Evolutionary conservation across 2,888 invertebrate genomes (phyloP).

Genomic region (Gonocerus acuteangulatus): DNA sequence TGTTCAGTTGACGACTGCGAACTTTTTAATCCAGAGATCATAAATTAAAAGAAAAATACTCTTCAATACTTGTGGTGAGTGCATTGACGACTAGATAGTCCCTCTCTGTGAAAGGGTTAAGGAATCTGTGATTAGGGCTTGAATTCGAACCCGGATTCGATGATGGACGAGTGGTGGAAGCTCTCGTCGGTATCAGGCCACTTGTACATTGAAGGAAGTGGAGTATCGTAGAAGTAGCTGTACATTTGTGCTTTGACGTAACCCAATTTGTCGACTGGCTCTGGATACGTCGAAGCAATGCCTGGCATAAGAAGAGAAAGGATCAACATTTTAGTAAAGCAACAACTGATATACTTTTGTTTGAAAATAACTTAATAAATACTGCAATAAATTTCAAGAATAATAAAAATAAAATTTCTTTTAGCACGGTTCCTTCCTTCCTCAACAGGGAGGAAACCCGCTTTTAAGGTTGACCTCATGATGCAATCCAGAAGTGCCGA

Average conservation of each 20-base stretch:
- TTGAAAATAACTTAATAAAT: not conserved
- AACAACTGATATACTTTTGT: not conserved
- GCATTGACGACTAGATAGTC: conserved; percentile 11
- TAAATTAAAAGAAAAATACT: conserved; percentile 9
- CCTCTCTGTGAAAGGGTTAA: not conserved
- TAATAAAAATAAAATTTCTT: no score
- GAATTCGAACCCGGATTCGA: conserved; percentile 32
- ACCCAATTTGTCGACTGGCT: conserved; percentile 65
- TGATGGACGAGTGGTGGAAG: conserved; percentile 26
- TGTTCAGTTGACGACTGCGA: conserved; percentile 6
- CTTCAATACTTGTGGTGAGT: conserved; percentile 9
- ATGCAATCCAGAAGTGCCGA: no score
- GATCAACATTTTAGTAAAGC: not conserved
- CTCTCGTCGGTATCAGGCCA: conserved; percentile 44
- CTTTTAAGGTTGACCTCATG: no score
- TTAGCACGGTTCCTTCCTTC: no score
- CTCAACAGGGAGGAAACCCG: no score
- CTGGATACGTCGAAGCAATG: conserved; percentile 76
- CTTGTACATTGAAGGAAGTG: conserved; percentile 55
- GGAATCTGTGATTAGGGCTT: conserved; percentile 13
- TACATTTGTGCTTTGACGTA: conserved; percentile 69
- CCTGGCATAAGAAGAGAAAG: conserved; percentile 44
- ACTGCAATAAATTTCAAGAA: no score
- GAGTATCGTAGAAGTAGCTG: conserved; percentile 67
- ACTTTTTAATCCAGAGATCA: conserved; percentile 9